Conservation (phyloP, 2,888 invertebrate species). For the Dynastes grantii region DNA sequence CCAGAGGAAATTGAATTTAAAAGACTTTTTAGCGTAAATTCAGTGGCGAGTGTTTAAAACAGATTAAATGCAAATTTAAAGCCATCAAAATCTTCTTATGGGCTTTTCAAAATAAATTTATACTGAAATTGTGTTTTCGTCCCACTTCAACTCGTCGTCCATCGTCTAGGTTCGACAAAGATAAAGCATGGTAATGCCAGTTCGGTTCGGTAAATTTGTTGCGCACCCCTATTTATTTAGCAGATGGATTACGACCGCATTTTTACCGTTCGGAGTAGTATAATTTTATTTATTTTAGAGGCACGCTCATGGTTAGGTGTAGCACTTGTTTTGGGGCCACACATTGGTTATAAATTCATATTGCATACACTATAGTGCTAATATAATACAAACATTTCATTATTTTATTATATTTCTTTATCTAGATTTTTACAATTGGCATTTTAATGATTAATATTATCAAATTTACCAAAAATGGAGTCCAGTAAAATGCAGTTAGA, state of each 20-base stretch:
- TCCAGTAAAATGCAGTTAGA: no score
- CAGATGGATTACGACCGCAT: constrained; percentile 49
- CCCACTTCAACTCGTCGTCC: constrained; percentile 25
- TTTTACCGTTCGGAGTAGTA: constrained; percentile 28
- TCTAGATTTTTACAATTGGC: no score
- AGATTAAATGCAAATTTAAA: constrained; percentile 53
- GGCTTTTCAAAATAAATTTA: constrained; percentile 48
- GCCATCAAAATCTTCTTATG: constrained; percentile 47
- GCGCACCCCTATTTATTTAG: constrained; percentile 48
- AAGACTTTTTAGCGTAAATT: constrained; percentile 49
- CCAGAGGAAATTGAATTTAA: constrained; percentile 9
- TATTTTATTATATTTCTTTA: no score
- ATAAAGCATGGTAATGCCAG: constrained; percentile 14
- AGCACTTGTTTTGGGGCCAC: no score
- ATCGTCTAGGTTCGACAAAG: constrained; percentile 16
- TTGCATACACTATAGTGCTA: no score
- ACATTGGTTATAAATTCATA: no score
- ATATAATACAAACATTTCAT: no score
- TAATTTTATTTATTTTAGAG: constrained; percentile 21
- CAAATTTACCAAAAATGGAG: no score
- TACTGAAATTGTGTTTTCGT: constrained; percentile 26
- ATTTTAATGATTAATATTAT: no score
- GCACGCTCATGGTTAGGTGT: not conserved
- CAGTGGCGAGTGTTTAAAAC: constrained; percentile 49
- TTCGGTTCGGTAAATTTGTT: constrained; percentile 33